Conservation (phyloP, 64 coral and sea anemone species). For the Montipora efflorescens region DNA sequence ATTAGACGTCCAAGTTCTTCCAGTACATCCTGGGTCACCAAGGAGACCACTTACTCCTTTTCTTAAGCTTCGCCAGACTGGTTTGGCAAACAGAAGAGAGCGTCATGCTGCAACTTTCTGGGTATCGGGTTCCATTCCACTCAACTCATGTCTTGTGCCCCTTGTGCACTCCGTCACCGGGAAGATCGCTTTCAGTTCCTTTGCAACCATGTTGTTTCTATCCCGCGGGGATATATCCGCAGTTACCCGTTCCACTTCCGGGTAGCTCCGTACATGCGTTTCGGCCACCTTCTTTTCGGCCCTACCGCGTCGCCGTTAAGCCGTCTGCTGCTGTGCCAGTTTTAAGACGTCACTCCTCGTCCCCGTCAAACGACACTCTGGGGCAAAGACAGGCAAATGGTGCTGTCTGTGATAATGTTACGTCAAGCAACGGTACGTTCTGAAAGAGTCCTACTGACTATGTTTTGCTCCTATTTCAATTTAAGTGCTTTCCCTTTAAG, state of each 20-base stretch:
- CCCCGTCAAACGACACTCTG: not conserved
- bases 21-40: not conserved
- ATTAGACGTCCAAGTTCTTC: conserved; percentile 5
- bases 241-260: not conserved
- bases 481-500: too few species aligned
- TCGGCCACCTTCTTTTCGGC: not conserved
- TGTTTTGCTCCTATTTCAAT: not conserved
- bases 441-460: not conserved
- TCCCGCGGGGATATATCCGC: not conserved
- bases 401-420: not conserved
- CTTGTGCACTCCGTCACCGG: not conserved
- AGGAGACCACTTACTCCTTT: not conserved
- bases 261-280: not conserved
- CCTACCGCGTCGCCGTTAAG: not conserved
- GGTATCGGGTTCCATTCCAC: conserved; percentile 8
- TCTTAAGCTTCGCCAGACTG: not conserved
- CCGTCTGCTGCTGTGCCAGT: not conserved
- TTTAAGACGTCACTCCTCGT: not conserved
- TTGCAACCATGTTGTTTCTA: conserved; percentile 8
- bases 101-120: conserved; percentile 1
- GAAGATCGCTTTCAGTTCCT: not conserved
- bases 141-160: conserved; percentile 5
- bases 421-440: not conserved
- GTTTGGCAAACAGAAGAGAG: not conserved
- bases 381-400: not conserved